phyloP scores from a whole-genome alignment of 2,797 vertebrate genomes.

The Gallinago stenura region DNA sequence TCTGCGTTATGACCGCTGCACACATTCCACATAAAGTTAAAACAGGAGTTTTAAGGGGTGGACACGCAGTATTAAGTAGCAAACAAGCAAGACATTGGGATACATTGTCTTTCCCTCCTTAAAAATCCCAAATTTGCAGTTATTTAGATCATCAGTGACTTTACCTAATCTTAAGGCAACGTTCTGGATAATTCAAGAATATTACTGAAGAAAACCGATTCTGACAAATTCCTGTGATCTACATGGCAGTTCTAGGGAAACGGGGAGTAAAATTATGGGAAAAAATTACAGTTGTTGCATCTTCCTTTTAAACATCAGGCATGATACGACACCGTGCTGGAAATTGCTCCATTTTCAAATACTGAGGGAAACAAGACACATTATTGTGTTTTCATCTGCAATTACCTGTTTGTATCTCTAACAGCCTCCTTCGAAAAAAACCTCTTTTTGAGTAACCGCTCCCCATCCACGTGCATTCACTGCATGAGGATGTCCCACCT shows the following conservation, averaged over 20 bases:
- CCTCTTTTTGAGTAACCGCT: neutral
- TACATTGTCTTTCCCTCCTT: neutral
- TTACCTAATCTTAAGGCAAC: neutral
- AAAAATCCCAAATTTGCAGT: neutral
- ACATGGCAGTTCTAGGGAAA: neutral
- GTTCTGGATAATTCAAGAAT: neutral
- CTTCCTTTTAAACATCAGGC: neutral
- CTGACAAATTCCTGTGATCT: neutral
- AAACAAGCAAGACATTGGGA: neutral
- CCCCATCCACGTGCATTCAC: neutral
- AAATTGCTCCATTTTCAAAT: neutral
- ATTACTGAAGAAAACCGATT: neutral
- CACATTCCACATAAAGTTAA: neutral
- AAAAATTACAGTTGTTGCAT: neutral
- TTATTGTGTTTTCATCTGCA: neutral
- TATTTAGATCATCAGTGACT: neutral
- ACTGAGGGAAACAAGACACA: neutral
- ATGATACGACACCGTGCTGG: neutral
- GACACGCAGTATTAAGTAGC: neutral
- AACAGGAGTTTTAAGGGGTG: neutral
- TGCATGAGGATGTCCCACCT: neutral
- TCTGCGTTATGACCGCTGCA: neutral
- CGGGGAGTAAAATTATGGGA: neutral
- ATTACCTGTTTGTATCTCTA: neutral
- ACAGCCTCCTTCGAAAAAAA: neutral